Percentiles rank a stretch among this genome's conserved stretches.
phyloP scores from a whole-genome alignment of 2,797 vertebrate species.

The Buceros bicornis region DNA sequence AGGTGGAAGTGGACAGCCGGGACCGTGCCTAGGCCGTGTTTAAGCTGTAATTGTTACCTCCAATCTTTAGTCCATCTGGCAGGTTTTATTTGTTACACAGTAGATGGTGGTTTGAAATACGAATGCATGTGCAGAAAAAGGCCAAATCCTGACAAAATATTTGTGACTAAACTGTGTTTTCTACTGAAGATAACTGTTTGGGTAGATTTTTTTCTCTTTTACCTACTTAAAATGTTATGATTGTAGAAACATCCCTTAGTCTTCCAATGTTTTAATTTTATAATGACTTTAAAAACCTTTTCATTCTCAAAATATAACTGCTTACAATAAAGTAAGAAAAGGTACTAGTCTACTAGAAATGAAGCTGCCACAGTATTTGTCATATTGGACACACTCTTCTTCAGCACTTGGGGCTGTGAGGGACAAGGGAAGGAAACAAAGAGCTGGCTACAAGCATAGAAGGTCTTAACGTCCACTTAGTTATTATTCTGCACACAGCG shows the following conservation, averaged over 20 bases:
- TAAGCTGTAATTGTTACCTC: conserved; percentile 49
- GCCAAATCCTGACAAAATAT: background rate
- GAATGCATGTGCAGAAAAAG: background rate
- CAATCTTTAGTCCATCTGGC: conserved; percentile 43
- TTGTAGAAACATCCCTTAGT: background rate
- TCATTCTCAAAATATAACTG: background rate
- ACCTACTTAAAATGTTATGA: background rate
- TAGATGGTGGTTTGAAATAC: background rate
- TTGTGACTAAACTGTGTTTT: background rate
- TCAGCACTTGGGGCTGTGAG: background rate
- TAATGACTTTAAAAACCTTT: background rate
- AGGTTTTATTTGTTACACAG: conserved; percentile 2
- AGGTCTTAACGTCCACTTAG: background rate
- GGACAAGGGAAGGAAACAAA: background rate
- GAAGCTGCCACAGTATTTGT: background rate
- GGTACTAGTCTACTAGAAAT: background rate
- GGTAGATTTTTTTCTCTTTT: background rate
- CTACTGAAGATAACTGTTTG: background rate
- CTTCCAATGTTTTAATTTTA: background rate
- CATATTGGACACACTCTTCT: background rate
- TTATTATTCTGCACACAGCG: background rate
- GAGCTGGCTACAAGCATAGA: background rate
- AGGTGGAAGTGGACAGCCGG: background rate
- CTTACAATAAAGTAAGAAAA: background rate
- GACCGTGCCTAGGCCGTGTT: background rate